A percentile compares a stretch with the other conserved stretches of the same genome.
These are phyloP conservation scores for Leucoraja erinaceus DNA, from an alignment of 2,113 vertebrate genomes.

Conservation along the genomic window DNA sequence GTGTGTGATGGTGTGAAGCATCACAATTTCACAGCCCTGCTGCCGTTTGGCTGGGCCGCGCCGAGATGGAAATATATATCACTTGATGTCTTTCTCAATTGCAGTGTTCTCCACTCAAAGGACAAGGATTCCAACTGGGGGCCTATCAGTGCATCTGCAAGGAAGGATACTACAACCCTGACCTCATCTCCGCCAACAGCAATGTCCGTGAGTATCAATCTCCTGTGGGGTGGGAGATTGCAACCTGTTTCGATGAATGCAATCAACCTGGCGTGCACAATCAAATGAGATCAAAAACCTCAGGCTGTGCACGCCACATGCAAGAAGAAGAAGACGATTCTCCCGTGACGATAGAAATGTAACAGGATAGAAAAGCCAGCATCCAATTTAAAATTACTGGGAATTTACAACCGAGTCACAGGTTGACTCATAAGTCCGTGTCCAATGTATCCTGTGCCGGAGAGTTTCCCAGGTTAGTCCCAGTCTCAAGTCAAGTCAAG, in stretches of 20 bases:
- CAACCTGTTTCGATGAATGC: too few species aligned
- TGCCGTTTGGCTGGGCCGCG: neutral
- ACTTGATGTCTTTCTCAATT: conserved; percentile 27
- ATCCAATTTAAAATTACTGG: too few species aligned
- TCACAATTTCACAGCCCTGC: neutral
- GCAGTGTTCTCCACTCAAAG: conserved; percentile 73
- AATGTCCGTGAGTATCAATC: neutral
- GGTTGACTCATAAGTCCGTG: too few species aligned
- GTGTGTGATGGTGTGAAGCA: neutral
- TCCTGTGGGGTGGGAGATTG: too few species aligned
- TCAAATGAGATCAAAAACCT: too few species aligned
- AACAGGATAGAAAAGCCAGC: neutral
- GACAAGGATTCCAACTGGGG: conserved; percentile 74
- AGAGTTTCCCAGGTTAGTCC: too few species aligned
- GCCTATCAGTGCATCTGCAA: conserved; percentile 80
- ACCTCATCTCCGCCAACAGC: neutral
- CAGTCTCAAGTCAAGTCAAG: too few species aligned
- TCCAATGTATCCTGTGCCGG: too few species aligned
- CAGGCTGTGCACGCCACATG: too few species aligned
- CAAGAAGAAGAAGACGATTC: neutral
- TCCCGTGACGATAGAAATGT: neutral
- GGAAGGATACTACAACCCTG: conserved; percentile 73
- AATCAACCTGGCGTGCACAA: too few species aligned
- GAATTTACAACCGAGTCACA: too few species aligned
- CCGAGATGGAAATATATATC: neutral